phyloP scores from a whole-genome alignment of 2,888 invertebrate genomes.

The Ganaspis brasiliensis region DNA sequence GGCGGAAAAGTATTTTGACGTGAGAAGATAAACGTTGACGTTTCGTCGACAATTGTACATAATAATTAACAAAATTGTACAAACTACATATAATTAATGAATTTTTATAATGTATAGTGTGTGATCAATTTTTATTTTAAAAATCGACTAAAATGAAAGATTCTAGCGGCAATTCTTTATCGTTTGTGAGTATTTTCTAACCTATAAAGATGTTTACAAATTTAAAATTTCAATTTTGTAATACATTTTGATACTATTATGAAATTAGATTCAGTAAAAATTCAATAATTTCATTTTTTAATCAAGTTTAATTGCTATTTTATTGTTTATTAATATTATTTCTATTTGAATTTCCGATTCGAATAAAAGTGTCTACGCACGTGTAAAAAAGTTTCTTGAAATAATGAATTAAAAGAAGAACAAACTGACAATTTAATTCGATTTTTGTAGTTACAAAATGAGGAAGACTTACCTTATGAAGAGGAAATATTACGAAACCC shows the following conservation, averaged over 20 bases:
- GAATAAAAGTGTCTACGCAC: too few relatives aligned
- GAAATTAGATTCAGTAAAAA: not conserved
- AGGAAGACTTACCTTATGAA: constrained; percentile 98
- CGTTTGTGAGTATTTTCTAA: constrained; percentile 6
- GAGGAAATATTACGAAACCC: constrained; percentile 99
- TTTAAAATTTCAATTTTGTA: not conserved
- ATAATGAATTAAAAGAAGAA: constrained; percentile 21
- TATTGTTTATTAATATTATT: not conserved
- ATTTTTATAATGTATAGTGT: constrained; percentile 5
- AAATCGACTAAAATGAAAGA: not conserved
- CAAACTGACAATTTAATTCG: not conserved
- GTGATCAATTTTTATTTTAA: not conserved
- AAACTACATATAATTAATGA: not conserved
- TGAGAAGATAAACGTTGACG: constrained; percentile 2
- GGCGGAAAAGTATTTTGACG: too few relatives aligned
- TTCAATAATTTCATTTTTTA: too few relatives aligned
- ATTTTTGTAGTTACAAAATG: constrained; percentile 84
- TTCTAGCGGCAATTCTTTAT: constrained; percentile 13
- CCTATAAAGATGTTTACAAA: not conserved
- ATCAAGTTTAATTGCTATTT: too few relatives aligned
- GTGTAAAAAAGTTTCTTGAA: not conserved
- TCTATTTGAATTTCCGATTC: not conserved
- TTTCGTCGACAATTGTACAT: not conserved
- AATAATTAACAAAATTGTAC: too few relatives aligned
- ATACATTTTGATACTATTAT: too few relatives aligned